Evolutionary conservation across 2,797 vertebrate species (phyloP).

Genomic region (Odontamblyopus lacepedii): DNA sequence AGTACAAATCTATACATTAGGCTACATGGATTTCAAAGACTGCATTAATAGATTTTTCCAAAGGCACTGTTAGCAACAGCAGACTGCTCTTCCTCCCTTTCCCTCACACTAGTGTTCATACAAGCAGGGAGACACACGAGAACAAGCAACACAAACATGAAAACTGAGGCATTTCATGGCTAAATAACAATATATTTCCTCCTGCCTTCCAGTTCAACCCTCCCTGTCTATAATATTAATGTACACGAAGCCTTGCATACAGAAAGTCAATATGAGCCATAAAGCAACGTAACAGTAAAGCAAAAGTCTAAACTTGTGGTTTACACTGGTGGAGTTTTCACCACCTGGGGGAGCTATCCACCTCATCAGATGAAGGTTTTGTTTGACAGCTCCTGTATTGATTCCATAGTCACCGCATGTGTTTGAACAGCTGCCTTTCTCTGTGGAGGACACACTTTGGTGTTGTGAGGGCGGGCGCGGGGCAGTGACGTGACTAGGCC

Average conservation of each 20-base stretch:
- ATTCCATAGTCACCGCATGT: conserved; percentile 36
- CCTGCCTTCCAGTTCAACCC: conserved; percentile 48
- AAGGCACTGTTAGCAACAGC: conserved; percentile 84
- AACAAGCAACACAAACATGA: conserved; percentile 46
- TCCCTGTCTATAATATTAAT: conserved; percentile 30
- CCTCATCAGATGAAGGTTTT: conserved; percentile 37
- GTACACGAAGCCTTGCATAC: conserved; percentile 51
- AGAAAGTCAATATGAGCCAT: conserved; percentile 37
- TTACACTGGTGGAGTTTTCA: conserved; percentile 54
- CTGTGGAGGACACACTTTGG: conserved; percentile 62
- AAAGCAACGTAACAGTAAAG: conserved; percentile 56
- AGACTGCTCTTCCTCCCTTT: conserved; percentile 70
- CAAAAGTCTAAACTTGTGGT: conserved; percentile 35
- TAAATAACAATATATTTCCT: conserved; percentile 30
- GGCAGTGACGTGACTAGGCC: conserved; percentile 76
- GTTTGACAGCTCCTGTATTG: conserved; percentile 43
- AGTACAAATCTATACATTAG: conserved; percentile 79
- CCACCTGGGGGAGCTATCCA: conserved; percentile 62
- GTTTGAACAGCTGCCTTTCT: conserved; percentile 64
- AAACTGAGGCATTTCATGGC: conserved; percentile 72
- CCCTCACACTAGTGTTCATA: conserved; percentile 68
- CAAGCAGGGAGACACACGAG: conserved; percentile 55
- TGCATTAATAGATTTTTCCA: conserved; percentile 80
- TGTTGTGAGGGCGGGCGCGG: conserved; percentile 50
- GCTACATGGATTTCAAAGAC: conserved; percentile 77